Percentiles rank a stretch among this genome's conserved stretches.
phyloP scores from a whole-genome alignment of 2,113 vertebrate species.

The Aspiorhynchus laticeps region DNA sequence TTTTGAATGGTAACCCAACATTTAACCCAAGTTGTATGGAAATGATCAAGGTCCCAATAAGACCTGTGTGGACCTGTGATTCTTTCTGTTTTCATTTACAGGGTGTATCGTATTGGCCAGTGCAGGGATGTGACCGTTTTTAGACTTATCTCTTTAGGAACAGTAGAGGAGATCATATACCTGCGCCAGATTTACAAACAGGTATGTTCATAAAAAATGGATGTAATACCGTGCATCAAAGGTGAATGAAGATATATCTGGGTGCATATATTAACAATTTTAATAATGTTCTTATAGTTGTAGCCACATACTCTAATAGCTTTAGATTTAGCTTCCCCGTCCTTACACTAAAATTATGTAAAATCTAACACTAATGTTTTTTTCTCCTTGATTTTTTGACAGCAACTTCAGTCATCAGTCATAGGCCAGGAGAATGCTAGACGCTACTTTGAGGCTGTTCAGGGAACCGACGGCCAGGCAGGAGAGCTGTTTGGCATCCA shows the following conservation, averaged over 20 bases:
- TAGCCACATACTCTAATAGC: background rate
- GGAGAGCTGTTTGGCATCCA: conserved; percentile 92
- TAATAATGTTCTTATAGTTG: background rate
- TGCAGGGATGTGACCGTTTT: conserved; percentile 92
- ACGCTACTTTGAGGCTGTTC: conserved; percentile 94
- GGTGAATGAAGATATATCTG: background rate
- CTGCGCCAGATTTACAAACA: conserved; percentile 96
- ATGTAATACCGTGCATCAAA: background rate
- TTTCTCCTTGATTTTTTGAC: conserved; percentile 56
- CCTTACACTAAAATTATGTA: background rate
- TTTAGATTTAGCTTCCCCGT: background rate
- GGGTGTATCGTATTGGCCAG: conserved; percentile 95
- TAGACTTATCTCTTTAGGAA: conserved; percentile 91
- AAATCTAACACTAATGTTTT: background rate
- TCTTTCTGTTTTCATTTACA: conserved; percentile 62
- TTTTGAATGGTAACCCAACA: background rate
- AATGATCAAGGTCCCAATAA: background rate
- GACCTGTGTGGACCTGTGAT: background rate
- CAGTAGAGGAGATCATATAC: conserved; percentile 95
- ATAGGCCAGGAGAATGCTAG: conserved; percentile 90
- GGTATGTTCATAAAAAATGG: conserved; percentile 69
- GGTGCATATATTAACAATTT: background rate
- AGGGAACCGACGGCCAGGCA: conserved; percentile 83
- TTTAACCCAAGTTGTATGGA: background rate
- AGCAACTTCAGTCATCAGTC: conserved; percentile 94